Base-by-base conservation (phyloP, 2,113 vertebrate genomes). In the Oxyruncus cristatus region DNA sequence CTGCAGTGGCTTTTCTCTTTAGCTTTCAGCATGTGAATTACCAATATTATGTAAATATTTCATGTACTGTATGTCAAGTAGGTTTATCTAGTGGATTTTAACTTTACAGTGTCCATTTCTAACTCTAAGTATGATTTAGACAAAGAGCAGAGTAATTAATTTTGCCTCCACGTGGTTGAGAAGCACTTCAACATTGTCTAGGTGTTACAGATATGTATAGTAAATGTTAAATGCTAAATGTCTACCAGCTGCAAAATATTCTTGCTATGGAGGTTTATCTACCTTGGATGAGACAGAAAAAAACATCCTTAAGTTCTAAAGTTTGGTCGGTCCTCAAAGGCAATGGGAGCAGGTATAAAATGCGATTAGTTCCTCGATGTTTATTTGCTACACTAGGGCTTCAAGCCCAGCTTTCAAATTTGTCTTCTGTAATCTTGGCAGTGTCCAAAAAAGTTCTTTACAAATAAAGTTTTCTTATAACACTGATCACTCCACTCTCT, bases 271-370 rank as follows among this genome's bases (percentile, higher is more conserved):
- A 89, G n/a, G 11, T 71, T 80, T 56, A 32, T 56, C 59, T 74
- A 20, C 17, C 35, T 78, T 61, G 65, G 17, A 59, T 72, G 30
- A 86, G 56, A 74, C 56, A 78, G 49, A 14, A 27, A 66, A 41
- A 89, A 63, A 28, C 2, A 27, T 79, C 26, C 20, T 26, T 74
- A 67, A 49, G 14, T 47, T 88, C 15, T 70, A 46, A 91, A 44
- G 55, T 76, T 35, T 75, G 20, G 7, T 71, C 58, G 42, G 7
- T 95, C 79, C 82, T 94, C 35, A 94, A 96, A 88, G 93, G 88
- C 95, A 97, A 94, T 96, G 95, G 93, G 9, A 94, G 67, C 92
- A 96, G 85, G 42, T 96, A 84, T 32, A 39, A 82, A 66, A 20
- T 83, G 47, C 70, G 68, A 84, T 62, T 39, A 33, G 8, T 77